Evolutionary conservation across 1,140 invertebrate species (phyloP), one percentile per base, ranked within the genome.

Genomic region (Tetramorium alpestre): DNA sequence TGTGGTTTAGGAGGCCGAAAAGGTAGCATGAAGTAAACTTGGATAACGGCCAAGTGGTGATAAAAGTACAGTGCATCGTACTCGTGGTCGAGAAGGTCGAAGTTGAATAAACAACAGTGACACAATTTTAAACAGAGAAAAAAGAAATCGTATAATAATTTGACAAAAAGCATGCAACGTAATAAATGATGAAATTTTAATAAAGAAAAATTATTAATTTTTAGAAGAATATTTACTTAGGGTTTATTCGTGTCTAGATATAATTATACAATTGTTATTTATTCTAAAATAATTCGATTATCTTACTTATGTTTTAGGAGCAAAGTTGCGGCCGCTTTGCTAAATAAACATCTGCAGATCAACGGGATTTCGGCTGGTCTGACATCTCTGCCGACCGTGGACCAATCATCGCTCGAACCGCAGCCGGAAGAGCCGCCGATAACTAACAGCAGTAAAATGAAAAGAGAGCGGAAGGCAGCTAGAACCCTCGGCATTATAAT

Each of bases 401-500:
- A 93, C 64, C 94, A 94, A 91, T 90, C 94, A 10, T 93, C 92
- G 33, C 92, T 92, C 28, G 94, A 95, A 89, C 88, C 94, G 70
- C 96, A 96, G 78, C 95, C 95, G 65, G 93, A 94, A 77, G 94
- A 94, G 22, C 93, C 92, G 56, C 94, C 94, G n/a, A 95, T 96
- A 76, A 93, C 95, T 47, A 95, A 90, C 62, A 97, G 97, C 93
- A 98, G 96, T 93, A 98, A 98, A 94, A 98, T 98, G 98, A 98
- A 98, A 93, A 96, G 98, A 54, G 98, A 99, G 94, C 97, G 98
- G 90, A 99, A 99, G 94, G 98, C 98, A 0, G 98, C 98, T 5
- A 97, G 98, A 92, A 99, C 99, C 0, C 96, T 99, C 25, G 99
- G 98, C 56, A 99, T 99, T 93, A 99, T 99, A 92, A 99, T 99